A percentile compares a stretch with the other conserved stretches of the same genome.
Conservation (phyloP, 2,888 invertebrate genomes). For the Tineola bisselliella region DNA sequence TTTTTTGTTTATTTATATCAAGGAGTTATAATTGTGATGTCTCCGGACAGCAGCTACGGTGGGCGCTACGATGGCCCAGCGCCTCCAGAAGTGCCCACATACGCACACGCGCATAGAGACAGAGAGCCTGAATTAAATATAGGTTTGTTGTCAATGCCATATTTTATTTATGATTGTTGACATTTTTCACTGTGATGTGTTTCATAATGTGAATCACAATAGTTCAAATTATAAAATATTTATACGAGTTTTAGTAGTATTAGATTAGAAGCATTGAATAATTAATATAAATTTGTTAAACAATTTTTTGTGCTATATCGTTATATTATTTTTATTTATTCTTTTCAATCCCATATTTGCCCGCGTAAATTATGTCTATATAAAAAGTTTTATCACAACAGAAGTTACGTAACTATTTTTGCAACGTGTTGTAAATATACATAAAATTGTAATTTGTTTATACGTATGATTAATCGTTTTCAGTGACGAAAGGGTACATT, state of each 20-base stretch:
- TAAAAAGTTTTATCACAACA: background rate
- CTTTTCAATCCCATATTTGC: too few relatives aligned
- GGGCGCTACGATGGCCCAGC: slow-evolving; percentile 64
- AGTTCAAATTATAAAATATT: background rate
- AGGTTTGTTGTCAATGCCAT: slow-evolving; percentile 54
- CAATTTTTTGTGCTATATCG: too few relatives aligned
- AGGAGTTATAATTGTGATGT: slow-evolving; percentile 65
- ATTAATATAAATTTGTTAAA: too few relatives aligned
- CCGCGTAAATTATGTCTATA: too few relatives aligned
- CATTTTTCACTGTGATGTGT: background rate
- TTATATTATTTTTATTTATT: too few relatives aligned
- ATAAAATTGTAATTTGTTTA: background rate
- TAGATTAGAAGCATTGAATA: too few relatives aligned
- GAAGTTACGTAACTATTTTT: background rate
- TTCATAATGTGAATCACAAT: background rate
- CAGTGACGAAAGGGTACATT: slow-evolving; percentile 2
- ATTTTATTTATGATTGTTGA: background rate
- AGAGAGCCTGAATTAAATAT: slow-evolving; percentile 78
- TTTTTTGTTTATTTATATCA: slow-evolving; percentile 36
- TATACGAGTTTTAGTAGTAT: too few relatives aligned
- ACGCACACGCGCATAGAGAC: slow-evolving; percentile 46
- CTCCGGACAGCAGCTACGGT: slow-evolving; percentile 74
- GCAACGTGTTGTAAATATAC: background rate
- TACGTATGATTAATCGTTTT: slow-evolving; percentile 7
- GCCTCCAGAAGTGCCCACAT: slow-evolving; percentile 30